Conservation (phyloP, 1,140 invertebrate genomes). For the Cotesia vestalis region DNA sequence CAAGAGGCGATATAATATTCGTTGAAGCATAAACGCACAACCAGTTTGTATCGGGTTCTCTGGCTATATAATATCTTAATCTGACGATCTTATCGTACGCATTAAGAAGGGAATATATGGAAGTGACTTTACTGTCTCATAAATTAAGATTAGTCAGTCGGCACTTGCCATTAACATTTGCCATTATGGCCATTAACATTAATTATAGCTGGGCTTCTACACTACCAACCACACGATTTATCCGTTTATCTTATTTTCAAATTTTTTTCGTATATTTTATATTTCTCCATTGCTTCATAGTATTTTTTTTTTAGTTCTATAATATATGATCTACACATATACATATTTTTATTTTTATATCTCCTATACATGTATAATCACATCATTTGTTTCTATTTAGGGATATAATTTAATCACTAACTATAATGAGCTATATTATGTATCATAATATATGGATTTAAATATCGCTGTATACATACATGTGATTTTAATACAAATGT, state of each 20-base stretch:
- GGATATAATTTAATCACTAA: too few species aligned
- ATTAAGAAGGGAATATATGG: constrained; percentile 52
- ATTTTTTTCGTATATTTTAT: constrained; percentile 17
- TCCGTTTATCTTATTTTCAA: constrained; percentile 29
- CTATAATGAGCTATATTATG: too few species aligned
- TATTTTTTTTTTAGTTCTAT: constrained; percentile 1
- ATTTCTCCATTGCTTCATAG: not conserved
- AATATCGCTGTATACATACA: too few species aligned
- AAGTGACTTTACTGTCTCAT: constrained; percentile 53
- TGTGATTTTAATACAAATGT: too few species aligned
- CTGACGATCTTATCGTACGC: constrained; percentile 54
- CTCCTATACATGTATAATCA: too few species aligned
- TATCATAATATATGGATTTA: too few species aligned
- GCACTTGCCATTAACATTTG: constrained; percentile 58
- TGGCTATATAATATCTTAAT: constrained; percentile 57
- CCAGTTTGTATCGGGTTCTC: constrained; percentile 46
- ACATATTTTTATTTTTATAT: not conserved
- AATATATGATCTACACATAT: not conserved
- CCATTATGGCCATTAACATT: constrained; percentile 56
- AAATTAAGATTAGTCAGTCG: constrained; percentile 58
- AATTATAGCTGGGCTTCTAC: constrained; percentile 49
- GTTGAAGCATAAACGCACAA: constrained; percentile 30
- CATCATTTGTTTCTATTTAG: too few species aligned
- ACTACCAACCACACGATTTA: constrained; percentile 40
- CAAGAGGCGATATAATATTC: too few species aligned